phyloP scores from a whole-genome alignment of 2,888 invertebrate genomes.

The Dicroscelio sp. region DNA sequence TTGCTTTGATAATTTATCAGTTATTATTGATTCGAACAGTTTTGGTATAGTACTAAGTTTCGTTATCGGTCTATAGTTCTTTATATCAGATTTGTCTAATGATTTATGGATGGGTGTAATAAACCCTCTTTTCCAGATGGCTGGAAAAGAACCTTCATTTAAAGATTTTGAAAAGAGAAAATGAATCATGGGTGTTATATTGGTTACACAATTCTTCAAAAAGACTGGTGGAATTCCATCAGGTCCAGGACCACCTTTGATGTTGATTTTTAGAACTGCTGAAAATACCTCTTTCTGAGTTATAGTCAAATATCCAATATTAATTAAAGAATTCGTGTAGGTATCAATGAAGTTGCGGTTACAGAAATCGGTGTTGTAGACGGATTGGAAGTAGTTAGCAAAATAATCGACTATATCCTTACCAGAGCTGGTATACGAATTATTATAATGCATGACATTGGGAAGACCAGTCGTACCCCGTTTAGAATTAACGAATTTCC shows the following conservation, averaged over 20 bases:
- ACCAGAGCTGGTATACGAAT: not conserved
- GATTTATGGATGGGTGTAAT: not conserved
- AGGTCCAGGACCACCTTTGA: not conserved
- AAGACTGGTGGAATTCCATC: conserved; percentile 12
- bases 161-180: conserved; percentile 1
- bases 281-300: not conserved
- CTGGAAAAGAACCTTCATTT: not conserved
- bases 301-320: not conserved
- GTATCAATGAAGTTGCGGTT: not conserved
- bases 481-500: not conserved
- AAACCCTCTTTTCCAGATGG: not conserved
- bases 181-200: not conserved
- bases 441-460: not conserved
- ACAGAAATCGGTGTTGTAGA: not conserved
- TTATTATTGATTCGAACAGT: too few relatives aligned
- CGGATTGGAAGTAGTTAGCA: conserved; percentile 1
- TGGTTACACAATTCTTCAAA: not conserved
- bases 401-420: not conserved
- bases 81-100: not conserved
- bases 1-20: not conserved
- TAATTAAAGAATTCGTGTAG: not conserved
- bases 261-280: not conserved
- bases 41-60: not conserved
- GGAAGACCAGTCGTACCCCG: not conserved
- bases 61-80: not conserved